Evolutionary conservation across 1,140 invertebrate species (phyloP).

Genomic region (Bombus vancouverensis): DNA sequence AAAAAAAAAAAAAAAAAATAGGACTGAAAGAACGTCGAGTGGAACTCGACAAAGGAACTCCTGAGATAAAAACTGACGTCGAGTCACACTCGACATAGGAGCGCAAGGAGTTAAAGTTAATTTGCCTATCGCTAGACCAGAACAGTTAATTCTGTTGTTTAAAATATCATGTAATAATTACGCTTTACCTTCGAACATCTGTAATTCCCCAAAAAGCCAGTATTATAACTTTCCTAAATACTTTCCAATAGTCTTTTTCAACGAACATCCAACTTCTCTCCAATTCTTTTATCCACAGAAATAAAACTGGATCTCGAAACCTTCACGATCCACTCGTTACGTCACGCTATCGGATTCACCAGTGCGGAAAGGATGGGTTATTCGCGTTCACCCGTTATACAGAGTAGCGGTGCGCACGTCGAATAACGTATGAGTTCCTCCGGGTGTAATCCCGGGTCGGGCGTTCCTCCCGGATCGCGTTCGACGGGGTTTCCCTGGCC

Average conservation of each 20-base stretch:
- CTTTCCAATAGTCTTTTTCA: neutral
- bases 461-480: constrained; percentile 28
- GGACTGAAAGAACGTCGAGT: too few species aligned
- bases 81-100: too few species aligned
- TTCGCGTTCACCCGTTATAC: constrained; percentile 33
- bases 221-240: neutral
- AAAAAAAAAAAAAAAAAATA: too few species aligned
- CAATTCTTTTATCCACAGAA: neutral
- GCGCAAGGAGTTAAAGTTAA: too few species aligned
- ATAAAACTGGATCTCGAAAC: neutral
- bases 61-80: too few species aligned
- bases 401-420: neutral
- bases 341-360: neutral
- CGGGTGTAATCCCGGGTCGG: constrained; percentile 32
- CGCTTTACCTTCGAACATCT: neutral
- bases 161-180: too few species aligned
- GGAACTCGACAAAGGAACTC: too few species aligned
- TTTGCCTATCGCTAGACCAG: too few species aligned
- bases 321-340: neutral
- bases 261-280: neutral
- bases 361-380: neutral
- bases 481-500: neutral
- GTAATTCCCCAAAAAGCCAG: neutral
- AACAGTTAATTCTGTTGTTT: too few species aligned
- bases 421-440: constrained; percentile 44